These are phyloP conservation scores for Tarsius wallacei DNA, from an alignment of 2,797 vertebrate species.

Conservation along the genomic window DNA sequence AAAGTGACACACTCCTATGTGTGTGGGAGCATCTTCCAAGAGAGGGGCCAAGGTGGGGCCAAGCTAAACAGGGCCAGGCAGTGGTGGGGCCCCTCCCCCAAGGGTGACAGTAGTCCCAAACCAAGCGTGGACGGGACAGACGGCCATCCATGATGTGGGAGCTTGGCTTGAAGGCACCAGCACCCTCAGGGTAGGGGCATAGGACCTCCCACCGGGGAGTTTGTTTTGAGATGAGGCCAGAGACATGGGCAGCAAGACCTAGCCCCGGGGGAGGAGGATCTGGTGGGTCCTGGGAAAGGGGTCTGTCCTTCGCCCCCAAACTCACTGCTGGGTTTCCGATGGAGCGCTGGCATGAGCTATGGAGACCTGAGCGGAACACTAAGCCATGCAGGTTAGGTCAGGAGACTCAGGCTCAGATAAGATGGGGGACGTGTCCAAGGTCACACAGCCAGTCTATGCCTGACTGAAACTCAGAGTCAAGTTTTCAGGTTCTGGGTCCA, in stretches of 20 bases:
- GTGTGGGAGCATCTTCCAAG: too few species aligned
- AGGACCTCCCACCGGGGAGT: neutral
- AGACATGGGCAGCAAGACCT: neutral
- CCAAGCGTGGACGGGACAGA: neutral
- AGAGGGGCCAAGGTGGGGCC: neutral
- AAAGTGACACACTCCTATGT: neutral
- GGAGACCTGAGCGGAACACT: neutral
- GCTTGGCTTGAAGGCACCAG: neutral
- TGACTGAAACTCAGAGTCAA: conserved; percentile 14
- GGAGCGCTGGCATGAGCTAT: neutral
- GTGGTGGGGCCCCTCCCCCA: neutral
- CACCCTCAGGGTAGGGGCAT: neutral
- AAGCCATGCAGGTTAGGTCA: neutral
- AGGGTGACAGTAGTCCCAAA: neutral
- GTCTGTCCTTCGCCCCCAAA: neutral
- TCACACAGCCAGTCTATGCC: neutral
- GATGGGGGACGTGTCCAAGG: neutral
- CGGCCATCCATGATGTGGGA: accelerated
- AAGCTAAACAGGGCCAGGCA: neutral
- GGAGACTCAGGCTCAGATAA: neutral
- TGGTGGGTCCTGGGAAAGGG: neutral
- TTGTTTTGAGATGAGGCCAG: neutral
- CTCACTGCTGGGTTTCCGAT: neutral
- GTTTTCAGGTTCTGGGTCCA: neutral
- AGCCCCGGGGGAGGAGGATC: neutral